Percentiles rank a stretch among this genome's conserved stretches.
Evolutionary conservation across 2,113 vertebrate species (phyloP).

Genomic region (Microtus ochrogaster): DNA sequence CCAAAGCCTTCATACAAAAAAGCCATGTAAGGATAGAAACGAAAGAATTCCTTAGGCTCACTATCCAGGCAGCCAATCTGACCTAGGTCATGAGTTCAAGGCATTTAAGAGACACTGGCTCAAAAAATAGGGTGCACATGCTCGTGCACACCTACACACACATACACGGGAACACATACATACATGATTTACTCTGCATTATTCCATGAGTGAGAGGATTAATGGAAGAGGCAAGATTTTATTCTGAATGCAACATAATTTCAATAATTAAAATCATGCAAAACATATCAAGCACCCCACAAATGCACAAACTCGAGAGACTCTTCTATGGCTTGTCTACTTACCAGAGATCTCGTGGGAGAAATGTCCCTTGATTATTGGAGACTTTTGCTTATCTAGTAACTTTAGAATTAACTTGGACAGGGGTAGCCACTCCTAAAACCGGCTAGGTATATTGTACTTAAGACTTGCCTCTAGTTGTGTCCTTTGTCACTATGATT

Average conservation of each 20-base stretch:
- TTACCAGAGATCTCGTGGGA: neutral
- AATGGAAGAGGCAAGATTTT: neutral
- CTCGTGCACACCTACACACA: neutral
- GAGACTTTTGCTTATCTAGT: neutral
- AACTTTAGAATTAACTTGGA: constrained; percentile 41
- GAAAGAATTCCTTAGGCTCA: neutral
- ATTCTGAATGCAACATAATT: constrained; percentile 24
- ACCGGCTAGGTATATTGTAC: neutral
- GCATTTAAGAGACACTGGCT: neutral
- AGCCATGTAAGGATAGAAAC: neutral
- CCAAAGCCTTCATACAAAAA: no score
- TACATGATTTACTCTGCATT: neutral
- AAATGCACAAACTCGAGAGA: neutral
- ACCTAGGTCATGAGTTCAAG: neutral
- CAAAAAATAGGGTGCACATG: neutral
- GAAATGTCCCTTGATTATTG: neutral
- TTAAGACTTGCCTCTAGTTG: neutral
- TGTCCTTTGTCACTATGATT: neutral
- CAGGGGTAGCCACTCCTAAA: constrained; percentile 16
- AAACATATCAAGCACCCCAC: neutral
- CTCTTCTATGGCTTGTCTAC: neutral
- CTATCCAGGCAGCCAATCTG: neutral
- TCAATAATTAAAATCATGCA: neutral
- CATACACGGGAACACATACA: neutral
- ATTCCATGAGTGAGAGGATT: neutral